phyloP scores from a whole-genome alignment of 92 coral and sea anemone species.

The Paramuricea clavata region DNA sequence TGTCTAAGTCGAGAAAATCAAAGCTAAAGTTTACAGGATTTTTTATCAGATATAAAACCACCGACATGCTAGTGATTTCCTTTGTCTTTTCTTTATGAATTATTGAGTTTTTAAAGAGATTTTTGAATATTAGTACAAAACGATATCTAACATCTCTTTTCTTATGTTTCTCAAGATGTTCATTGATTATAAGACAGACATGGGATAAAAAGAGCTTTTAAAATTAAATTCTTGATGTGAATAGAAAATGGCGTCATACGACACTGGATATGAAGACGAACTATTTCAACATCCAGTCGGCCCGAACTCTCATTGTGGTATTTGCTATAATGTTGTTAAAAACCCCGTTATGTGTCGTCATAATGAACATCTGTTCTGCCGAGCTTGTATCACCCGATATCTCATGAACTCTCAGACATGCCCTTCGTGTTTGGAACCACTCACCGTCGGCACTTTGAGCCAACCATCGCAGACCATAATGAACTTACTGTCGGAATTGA shows the following conservation, averaged over 20 bases:
- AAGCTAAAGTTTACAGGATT: too few species aligned
- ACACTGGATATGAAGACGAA: not conserved
- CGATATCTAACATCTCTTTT: too few species aligned
- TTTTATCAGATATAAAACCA: too few species aligned
- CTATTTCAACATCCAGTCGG: not conserved
- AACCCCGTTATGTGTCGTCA: not conserved
- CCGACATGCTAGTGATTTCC: too few species aligned
- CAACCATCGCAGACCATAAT: not conserved
- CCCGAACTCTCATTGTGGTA: not conserved
- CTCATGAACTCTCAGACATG: conserved; percentile 4
- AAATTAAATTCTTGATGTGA: not conserved
- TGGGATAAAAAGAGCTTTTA: too few species aligned
- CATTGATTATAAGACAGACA: too few species aligned
- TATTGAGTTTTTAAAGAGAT: too few species aligned
- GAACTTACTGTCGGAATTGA: not conserved
- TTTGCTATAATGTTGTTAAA: not conserved
- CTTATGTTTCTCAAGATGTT: too few species aligned
- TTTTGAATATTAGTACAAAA: too few species aligned
- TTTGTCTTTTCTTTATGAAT: too few species aligned
- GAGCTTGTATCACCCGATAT: not conserved
- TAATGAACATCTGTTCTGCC: not conserved
- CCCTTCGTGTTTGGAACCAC: not conserved
- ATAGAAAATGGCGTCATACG: not conserved
- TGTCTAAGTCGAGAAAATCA: too few species aligned
- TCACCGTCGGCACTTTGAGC: not conserved